A percentile compares a stretch with the other conserved stretches of the same genome.
These are phyloP conservation scores for Petaurus breviceps DNA, from an alignment of 2,113 vertebrate species.

Conservation along the genomic window DNA sequence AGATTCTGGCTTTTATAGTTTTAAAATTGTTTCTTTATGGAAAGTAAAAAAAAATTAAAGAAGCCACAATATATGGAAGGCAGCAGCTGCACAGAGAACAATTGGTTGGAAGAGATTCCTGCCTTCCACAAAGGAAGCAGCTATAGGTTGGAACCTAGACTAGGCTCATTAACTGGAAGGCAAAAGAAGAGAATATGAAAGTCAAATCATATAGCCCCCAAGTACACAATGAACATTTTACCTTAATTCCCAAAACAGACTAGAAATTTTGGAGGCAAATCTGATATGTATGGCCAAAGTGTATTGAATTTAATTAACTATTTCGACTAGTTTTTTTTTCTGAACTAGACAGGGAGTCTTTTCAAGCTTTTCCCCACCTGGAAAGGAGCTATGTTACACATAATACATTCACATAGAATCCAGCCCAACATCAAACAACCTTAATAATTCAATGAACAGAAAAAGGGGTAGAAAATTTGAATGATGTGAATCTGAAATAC, in stretches of 20 bases:
- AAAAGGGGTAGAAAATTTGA: fast-evolving
- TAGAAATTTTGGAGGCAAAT: not conserved
- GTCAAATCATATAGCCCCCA: not conserved
- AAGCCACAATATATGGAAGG: not conserved
- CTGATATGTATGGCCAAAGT: not conserved
- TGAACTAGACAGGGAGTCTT: not conserved
- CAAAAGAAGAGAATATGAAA: fast-evolving
- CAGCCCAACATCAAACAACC: not conserved
- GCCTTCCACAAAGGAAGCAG: conserved; percentile 30
- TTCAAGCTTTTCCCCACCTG: not conserved
- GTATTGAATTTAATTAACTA: not conserved
- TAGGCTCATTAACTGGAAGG: not conserved
- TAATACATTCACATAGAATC: not conserved
- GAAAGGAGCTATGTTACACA: not conserved
- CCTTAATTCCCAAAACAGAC: too few relatives aligned
- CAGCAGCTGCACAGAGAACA: not conserved
- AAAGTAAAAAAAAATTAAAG: conserved; percentile 48
- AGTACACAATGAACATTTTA: not conserved
- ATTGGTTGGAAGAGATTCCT: not conserved
- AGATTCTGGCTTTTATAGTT: conserved; percentile 57
- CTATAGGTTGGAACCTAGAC: not conserved
- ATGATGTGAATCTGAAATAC: not conserved
- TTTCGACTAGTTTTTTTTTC: not conserved
- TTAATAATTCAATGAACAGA: not conserved
- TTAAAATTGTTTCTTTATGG: conserved; percentile 44